These are phyloP conservation scores for Trematocara zebra DNA, from an alignment of 2,113 vertebrate species.

Conservation along the genomic window DNA sequence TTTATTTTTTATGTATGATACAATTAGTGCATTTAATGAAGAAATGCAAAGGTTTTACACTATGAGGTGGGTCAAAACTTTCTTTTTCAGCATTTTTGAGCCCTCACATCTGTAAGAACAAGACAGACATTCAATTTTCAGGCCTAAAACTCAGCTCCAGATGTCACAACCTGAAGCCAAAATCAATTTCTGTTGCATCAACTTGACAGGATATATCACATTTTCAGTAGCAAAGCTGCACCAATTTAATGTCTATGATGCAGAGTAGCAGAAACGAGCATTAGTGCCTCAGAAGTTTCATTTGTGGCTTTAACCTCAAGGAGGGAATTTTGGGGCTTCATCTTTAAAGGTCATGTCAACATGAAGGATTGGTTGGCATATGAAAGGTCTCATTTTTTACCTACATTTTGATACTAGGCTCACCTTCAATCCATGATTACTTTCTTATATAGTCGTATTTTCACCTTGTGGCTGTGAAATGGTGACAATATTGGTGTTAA, in stretches of 20 bases:
- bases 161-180: neutral
- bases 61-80: accelerated
- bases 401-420: neutral
- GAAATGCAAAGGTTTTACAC: neutral
- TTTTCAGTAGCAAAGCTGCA: neutral
- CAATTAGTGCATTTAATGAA: neutral
- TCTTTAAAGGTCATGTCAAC: neutral
- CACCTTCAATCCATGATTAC: neutral
- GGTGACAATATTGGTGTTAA: neutral
- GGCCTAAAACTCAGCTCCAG: too few relatives aligned
- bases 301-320: neutral
- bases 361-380: neutral
- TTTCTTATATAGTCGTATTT: neutral
- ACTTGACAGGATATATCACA: neutral
- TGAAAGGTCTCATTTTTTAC: neutral
- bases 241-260: neutral
- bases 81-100: neutral
- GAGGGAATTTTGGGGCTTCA: neutral
- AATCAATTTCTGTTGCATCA: neutral
- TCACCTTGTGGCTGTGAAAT: neutral
- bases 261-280: accelerated
- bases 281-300: neutral
- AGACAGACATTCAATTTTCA: neutral
- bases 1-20: neutral
- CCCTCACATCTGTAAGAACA: neutral